These are phyloP conservation scores for Dreissena polymorpha DNA, from an alignment of 1,140 invertebrate genomes.

Conservation along the genomic window DNA sequence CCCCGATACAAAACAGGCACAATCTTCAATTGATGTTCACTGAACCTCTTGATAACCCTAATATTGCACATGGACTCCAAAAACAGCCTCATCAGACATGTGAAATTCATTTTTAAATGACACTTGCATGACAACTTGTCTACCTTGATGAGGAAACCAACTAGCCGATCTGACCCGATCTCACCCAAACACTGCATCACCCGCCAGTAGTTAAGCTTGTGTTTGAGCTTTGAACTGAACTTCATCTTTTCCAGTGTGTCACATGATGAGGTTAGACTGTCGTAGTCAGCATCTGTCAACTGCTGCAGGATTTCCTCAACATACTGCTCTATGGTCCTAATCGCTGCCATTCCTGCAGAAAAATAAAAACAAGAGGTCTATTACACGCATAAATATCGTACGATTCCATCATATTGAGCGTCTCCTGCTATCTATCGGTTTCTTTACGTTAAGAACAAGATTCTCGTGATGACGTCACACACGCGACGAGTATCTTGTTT, in stretches of 20 bases:
- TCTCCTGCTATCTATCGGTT: too few relatives aligned
- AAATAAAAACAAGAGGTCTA: too few relatives aligned
- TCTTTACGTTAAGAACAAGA: too few relatives aligned
- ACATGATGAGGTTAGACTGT: constrained; percentile 35
- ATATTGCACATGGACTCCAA: constrained; percentile 53
- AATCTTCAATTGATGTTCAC: constrained; percentile 41
- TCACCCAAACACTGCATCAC: constrained; percentile 62
- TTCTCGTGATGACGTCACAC: too few relatives aligned
- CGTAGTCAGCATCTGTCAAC: constrained; percentile 41
- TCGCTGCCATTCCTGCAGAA: constrained; percentile 13
- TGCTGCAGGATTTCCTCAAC: constrained; percentile 48
- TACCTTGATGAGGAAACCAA: constrained; percentile 38
- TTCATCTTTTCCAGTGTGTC: constrained; percentile 59
- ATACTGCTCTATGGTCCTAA: constrained; percentile 58
- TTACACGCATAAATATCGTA: too few relatives aligned
- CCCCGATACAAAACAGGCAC: constrained; percentile 51
- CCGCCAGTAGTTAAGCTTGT: constrained; percentile 61
- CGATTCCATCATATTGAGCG: too few relatives aligned
- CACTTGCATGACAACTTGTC: constrained; percentile 49
- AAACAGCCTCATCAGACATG: constrained; percentile 53
- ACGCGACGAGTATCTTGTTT: too few relatives aligned
- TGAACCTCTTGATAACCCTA: constrained; percentile 54
- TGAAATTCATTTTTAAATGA: constrained; percentile 41
- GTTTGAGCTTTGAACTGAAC: constrained; percentile 53
- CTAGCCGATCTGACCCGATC: constrained; percentile 34